These are phyloP conservation scores for Silurus aristotelis DNA, from an alignment of 2,797 vertebrate species.

Conservation along the genomic window DNA sequence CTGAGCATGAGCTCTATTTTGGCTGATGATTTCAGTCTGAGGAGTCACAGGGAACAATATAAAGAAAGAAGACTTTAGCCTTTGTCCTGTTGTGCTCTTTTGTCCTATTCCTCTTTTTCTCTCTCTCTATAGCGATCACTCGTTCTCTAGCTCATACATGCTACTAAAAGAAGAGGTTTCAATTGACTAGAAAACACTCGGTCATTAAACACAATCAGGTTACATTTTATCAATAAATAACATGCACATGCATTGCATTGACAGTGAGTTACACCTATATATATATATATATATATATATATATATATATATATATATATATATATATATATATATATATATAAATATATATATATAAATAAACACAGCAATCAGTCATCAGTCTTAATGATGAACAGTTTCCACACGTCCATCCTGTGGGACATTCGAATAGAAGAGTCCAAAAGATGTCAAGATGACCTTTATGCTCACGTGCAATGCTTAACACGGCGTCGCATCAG, in stretches of 20 bases:
- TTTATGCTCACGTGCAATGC: conserved; percentile 9
- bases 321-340: no score
- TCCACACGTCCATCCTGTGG: neutral
- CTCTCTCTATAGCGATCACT: no score
- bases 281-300: no score
- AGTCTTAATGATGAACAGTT: conserved; percentile 10
- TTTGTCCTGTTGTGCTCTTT: conserved; percentile 14
- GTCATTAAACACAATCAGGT: neutral
- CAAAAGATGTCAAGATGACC: conserved; percentile 25
- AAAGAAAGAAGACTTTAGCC: conserved; percentile 32
- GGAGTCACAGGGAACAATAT: conserved; percentile 34
- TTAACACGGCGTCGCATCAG: conserved; percentile 25
- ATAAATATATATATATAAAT: no score
- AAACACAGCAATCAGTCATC: conserved; percentile 20
- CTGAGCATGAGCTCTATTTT: conserved; percentile 31
- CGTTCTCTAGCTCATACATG: neutral
- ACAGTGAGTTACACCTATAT: neutral
- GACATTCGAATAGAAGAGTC: conserved; percentile 12
- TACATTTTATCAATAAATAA: neutral
- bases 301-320: no score
- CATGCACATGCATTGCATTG: neutral
- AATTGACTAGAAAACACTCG: neutral
- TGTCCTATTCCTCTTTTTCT: conserved; percentile 6
- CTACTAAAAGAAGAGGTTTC: neutral
- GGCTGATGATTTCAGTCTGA: conserved; percentile 27